Conservation (phyloP, 2,888 invertebrate genomes). For the Drosophila koepferae region DNA sequence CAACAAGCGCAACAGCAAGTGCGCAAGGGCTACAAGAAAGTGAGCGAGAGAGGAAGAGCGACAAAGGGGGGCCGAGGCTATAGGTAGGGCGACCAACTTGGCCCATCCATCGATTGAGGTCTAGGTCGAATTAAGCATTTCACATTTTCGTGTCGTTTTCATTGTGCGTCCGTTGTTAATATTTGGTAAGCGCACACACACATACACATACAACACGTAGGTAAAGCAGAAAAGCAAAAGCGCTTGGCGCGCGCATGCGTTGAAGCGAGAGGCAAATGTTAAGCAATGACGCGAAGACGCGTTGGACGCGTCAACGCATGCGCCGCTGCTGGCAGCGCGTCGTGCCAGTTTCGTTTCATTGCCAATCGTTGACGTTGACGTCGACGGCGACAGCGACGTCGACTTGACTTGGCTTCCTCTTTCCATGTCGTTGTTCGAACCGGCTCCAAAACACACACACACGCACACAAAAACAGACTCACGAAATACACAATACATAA, state of each 20-base stretch:
- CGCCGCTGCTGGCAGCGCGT: slow-evolving; percentile 48
- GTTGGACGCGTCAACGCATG: slow-evolving; percentile 68
- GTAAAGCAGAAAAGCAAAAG: slow-evolving; percentile 8
- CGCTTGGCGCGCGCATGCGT: slow-evolving; percentile 45
- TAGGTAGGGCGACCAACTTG: slow-evolving; percentile 54
- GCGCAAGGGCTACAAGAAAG: slow-evolving; percentile 1
- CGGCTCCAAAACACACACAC: slow-evolving; percentile 40
- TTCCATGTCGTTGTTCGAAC: slow-evolving; percentile 55
- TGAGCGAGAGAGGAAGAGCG: neutral
- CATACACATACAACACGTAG: slow-evolving; percentile 18
- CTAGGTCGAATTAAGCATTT: slow-evolving; percentile 82
- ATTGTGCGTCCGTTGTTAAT: slow-evolving; percentile 69
- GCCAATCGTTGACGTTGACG: slow-evolving; percentile 63
- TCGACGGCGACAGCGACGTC: slow-evolving; percentile 8
- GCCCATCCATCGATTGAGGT: slow-evolving; percentile 82
- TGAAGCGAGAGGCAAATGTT: slow-evolving; percentile 54
- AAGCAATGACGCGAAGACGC: slow-evolving; percentile 50
- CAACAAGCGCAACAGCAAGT: neutral
- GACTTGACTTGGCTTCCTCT: slow-evolving; percentile 63
- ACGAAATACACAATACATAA: slow-evolving; percentile 60
- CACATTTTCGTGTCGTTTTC: slow-evolving; percentile 80
- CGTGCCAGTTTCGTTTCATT: slow-evolving; percentile 80
- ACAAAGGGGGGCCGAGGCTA: neutral
- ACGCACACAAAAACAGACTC: slow-evolving; percentile 28
- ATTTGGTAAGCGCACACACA: slow-evolving; percentile 62